Evolutionary conservation across 2,797 vertebrate species (phyloP), one percentile per base, ranked within the genome.

Genomic region (Triplophysa bombifrons): DNA sequence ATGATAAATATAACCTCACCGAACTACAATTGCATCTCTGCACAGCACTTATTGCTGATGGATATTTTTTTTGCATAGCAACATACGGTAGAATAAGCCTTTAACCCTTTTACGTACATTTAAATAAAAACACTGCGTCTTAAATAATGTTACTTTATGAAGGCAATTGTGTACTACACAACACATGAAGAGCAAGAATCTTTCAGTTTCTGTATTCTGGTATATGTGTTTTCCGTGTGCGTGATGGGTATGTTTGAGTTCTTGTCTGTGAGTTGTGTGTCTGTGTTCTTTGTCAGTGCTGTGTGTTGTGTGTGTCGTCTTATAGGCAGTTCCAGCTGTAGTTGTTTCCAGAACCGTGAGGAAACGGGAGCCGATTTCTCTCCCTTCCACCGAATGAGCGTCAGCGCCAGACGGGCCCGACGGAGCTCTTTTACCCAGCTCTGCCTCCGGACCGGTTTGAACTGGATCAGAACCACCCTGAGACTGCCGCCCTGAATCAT

Each of bases 391-490:
- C 93, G 95, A 84, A 98, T 94, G 85, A 96, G 90, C 0, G 89
- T 93, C 87, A 98, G 94, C 0, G 93, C 96, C 0, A 94, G 84
- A 56, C 94, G 93, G 81, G 96, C 95, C 78, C 90, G 88, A 84
- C 93, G 94, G 86, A 99, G 94, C 88, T 99, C 96, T 81, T 94
- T 92, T 80, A 97, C 95, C 92, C 94, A 96, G 65, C 58, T 80
- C 87, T 88, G 91, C 85, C 94, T 88, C 89, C 85, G 91, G 83
- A 97, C 85, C 3, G 94, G 91, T 86, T 93, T 94, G 92, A 94
- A 97, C 92, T 98, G 96, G 70, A 98, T 91, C 91, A 99, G 94
- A 91, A 98, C 95, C 84, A 99, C 95, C 87, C 92, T 91, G 88
- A 98, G 95, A 91, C 90, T 95, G 14, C 96, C 96, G 2, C 90